Conservation (phyloP, 1,140 invertebrate genomes). For the Hydropsyche tenuis region DNA sequence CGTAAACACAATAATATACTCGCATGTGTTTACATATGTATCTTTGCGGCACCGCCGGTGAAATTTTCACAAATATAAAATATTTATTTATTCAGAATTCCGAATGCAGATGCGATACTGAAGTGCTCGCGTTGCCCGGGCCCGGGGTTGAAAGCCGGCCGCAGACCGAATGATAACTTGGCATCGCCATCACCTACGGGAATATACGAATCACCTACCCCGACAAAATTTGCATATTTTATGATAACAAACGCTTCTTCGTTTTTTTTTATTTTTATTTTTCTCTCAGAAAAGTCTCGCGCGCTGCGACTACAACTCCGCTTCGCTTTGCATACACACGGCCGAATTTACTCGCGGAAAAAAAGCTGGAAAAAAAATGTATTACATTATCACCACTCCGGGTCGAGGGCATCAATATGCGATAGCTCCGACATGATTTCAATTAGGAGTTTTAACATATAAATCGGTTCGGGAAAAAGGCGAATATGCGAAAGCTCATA, state of each 20-base stretch:
- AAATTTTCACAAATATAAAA: slow-evolving; percentile 31
- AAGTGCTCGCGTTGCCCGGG: background rate
- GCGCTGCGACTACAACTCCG: no score
- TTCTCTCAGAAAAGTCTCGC: slow-evolving; percentile 17
- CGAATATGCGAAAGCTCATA: background rate
- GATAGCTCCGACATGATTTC: background rate
- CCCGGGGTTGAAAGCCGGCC: slow-evolving; percentile 11
- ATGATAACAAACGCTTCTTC: slow-evolving; percentile 48
- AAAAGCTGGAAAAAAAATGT: background rate
- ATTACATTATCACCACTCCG: no score
- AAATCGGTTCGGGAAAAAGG: background rate
- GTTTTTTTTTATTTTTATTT: background rate
- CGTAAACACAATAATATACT: background rate
- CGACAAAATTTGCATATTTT: slow-evolving; percentile 50
- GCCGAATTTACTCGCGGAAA: background rate
- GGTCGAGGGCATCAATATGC: background rate
- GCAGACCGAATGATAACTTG: slow-evolving; percentile 30
- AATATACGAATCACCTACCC: slow-evolving; percentile 44
- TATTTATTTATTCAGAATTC: slow-evolving; percentile 27
- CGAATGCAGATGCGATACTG: slow-evolving; percentile 27
- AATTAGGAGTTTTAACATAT: background rate
- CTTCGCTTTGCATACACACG: slow-evolving; percentile 10
- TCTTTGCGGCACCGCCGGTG: background rate
- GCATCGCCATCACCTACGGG: slow-evolving; percentile 42
- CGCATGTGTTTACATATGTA: slow-evolving; percentile 5